phyloP scores from a whole-genome alignment of 2,113 vertebrate species.

The Epinephelus cyanopodus region DNA sequence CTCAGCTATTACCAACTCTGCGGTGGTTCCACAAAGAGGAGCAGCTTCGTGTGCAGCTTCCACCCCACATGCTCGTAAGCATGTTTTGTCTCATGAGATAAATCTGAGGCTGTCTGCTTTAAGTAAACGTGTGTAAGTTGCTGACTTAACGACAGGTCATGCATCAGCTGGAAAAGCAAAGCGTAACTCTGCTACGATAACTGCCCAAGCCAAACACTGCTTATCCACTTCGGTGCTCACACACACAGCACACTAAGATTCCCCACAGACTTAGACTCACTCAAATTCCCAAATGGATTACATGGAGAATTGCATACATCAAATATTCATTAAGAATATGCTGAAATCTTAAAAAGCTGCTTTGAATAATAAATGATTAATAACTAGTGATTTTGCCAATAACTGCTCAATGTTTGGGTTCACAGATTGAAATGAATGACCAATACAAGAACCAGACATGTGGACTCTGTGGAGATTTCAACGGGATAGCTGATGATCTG shows the following conservation, averaged over 20 bases:
- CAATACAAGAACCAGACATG: slow-evolving; percentile 78
- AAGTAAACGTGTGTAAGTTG: slow-evolving; percentile 11
- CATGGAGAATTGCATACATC: neutral
- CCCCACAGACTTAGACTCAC: too few species aligned
- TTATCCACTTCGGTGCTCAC: neutral
- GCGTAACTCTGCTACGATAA: neutral
- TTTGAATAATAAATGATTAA: neutral
- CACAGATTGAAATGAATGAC: slow-evolving; percentile 77
- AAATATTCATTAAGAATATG: neutral
- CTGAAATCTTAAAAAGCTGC: neutral
- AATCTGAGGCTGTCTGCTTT: too few species aligned
- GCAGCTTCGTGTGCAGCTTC: too few species aligned
- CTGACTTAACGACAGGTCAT: neutral
- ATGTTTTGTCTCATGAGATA: too few species aligned
- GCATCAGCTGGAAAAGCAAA: neutral
- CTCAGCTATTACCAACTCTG: too few species aligned
- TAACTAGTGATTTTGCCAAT: neutral
- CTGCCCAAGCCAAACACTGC: neutral
- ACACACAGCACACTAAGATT: neutral
- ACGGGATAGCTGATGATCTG: slow-evolving; percentile 74
- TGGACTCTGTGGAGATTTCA: slow-evolving; percentile 86
- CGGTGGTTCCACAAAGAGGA: too few species aligned
- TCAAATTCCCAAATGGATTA: neutral
- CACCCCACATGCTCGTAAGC: too few species aligned
- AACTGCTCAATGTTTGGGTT: slow-evolving; percentile 19